A percentile compares a stretch with the other conserved stretches of the same genome.
Evolutionary conservation across 2,888 invertebrate species (phyloP).

Genomic region (Athetis lepigone): DNA sequence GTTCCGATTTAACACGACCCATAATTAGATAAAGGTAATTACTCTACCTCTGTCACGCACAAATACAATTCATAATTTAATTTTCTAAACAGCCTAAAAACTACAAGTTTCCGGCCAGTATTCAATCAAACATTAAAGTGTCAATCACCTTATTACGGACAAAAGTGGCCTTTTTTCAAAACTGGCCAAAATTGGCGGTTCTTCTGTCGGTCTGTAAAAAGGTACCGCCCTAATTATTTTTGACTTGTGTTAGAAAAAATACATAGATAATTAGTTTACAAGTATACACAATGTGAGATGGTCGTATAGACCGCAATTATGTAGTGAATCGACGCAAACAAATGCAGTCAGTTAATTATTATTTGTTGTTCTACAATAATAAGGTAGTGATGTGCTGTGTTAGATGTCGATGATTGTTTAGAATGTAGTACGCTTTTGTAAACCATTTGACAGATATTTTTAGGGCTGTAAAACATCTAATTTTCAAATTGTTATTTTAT

Average conservation of each 20-base stretch:
- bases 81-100: constrained; percentile 45
- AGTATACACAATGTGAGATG: constrained; percentile 86
- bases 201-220: constrained; percentile 70
- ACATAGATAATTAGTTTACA: constrained; percentile 85
- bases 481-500: neutral
- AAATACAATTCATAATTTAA: constrained; percentile 39
- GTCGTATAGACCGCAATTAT: constrained; percentile 83
- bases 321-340: constrained; percentile 83
- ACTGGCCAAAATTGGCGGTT: constrained; percentile 70
- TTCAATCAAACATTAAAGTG: constrained; percentile 80
- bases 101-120: constrained; percentile 69
- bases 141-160: constrained; percentile 86
- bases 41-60: constrained; percentile 21
- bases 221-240: constrained; percentile 80
- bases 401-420: constrained; percentile 41
- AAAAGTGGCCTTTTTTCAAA: constrained; percentile 76
- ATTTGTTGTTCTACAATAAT: constrained; percentile 72
- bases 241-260: constrained; percentile 70
- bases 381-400: constrained; percentile 65
- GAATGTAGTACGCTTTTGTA: neutral
- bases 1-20: neutral
- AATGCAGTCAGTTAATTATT: constrained; percentile 82
- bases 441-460: neutral
- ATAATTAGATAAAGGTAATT: neutral
- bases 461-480: too few species aligned